These are phyloP conservation scores for Lophius americanus DNA, from an alignment of 2,797 vertebrate genomes.

Conservation along the genomic window DNA sequence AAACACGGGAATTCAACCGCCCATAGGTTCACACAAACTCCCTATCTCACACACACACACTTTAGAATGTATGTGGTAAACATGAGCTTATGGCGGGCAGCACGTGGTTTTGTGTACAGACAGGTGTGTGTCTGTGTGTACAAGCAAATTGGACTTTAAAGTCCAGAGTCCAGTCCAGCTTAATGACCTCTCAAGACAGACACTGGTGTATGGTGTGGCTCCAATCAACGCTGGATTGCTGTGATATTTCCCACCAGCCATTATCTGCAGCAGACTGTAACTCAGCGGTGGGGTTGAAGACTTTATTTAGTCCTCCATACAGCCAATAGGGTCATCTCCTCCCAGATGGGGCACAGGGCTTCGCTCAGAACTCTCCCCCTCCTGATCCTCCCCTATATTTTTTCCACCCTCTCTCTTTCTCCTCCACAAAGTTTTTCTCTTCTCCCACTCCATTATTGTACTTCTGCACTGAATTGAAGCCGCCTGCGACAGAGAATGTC, in stretches of 20 bases:
- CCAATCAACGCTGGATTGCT: slow-evolving; percentile 66
- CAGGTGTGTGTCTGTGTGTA: background rate
- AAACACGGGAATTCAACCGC: slow-evolving; percentile 24
- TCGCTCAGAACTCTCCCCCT: slow-evolving; percentile 40
- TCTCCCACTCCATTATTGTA: slow-evolving; percentile 21
- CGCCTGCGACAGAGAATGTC: slow-evolving; percentile 55
- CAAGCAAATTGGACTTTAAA: background rate
- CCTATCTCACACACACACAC: background rate
- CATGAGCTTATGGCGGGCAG: background rate
- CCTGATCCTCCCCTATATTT: slow-evolving; percentile 34
- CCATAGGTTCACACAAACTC: slow-evolving; percentile 16
- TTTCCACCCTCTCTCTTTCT: slow-evolving; percentile 1
- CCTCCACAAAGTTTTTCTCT: slow-evolving; percentile 1
- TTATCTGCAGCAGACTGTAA: slow-evolving; percentile 57
- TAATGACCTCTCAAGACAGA: slow-evolving; percentile 49
- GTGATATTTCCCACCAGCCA: slow-evolving; percentile 64
- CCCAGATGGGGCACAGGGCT: slow-evolving; percentile 51
- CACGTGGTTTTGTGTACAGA: background rate
- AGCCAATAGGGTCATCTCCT: slow-evolving; percentile 55
- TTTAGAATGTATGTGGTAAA: slow-evolving; percentile 3
- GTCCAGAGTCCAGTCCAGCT: slow-evolving; percentile 41
- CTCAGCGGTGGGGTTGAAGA: slow-evolving; percentile 48
- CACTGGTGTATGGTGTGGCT: slow-evolving; percentile 30
- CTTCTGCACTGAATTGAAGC: slow-evolving; percentile 41
- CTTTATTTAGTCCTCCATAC: slow-evolving; percentile 38